Conservation (phyloP, 23 tunicate genomes). For the Clavelina lepadiformis region DNA sequence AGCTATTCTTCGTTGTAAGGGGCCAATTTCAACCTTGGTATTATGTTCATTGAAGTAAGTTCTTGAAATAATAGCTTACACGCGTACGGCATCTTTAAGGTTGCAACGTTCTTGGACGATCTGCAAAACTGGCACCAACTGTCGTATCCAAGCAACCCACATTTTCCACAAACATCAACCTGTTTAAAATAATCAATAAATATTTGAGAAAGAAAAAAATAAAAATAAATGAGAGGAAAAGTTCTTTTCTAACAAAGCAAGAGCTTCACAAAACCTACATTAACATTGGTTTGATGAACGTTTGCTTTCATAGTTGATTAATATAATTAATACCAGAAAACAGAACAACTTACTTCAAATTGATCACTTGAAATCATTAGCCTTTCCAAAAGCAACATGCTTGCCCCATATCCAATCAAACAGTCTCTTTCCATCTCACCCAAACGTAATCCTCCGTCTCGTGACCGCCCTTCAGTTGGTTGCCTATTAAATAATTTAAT, state of each 20-base stretch:
- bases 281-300: too few relatives aligned
- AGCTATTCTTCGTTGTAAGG: slow-evolving; percentile 54
- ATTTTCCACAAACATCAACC: slow-evolving; percentile 92
- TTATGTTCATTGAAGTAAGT: slow-evolving; percentile 90
- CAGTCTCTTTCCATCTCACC: slow-evolving; percentile 99
- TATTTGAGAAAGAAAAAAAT: not conserved
- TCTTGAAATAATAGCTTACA: slow-evolving; percentile 95
- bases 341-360: slow-evolving; percentile 43
- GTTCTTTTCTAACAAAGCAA: too few relatives aligned
- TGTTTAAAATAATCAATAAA: not conserved
- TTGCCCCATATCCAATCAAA: slow-evolving; percentile 88
- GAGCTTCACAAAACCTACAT: too few relatives aligned
- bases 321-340: not conserved
- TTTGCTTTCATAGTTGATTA: not conserved
- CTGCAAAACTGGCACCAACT: slow-evolving; percentile 86
- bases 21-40: slow-evolving; percentile 69
- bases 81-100: slow-evolving; percentile 89
- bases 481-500: slow-evolving; percentile 45
- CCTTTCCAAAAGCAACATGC: slow-evolving; percentile 79
- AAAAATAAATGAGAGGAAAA: too few relatives aligned
- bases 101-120: slow-evolving; percentile 66
- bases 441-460: slow-evolving; percentile 93
- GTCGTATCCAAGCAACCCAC: slow-evolving; percentile 92
- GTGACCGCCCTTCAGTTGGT: slow-evolving; percentile 91
- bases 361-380: slow-evolving; percentile 91